Conservation (phyloP, 2,888 invertebrate species). For the Yponomeuta plumbellus region DNA sequence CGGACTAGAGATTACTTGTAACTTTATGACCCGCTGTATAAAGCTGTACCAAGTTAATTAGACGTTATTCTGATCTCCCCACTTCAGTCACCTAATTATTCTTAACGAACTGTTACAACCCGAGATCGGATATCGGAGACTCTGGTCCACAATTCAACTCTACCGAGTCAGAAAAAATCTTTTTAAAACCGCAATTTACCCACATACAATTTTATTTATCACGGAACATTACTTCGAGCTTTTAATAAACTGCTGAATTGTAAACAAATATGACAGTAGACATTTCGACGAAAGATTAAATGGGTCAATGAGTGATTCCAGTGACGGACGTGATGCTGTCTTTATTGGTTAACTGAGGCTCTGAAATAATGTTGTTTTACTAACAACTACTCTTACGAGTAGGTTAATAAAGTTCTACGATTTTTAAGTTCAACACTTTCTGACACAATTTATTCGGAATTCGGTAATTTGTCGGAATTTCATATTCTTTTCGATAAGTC, state of each 20-base stretch:
- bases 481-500: too few relatives aligned
- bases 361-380: too few relatives aligned
- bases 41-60: background rate
- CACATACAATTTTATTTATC: too few relatives aligned
- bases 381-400: too few relatives aligned
- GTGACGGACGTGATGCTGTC: background rate
- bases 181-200: too few relatives aligned
- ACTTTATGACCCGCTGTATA: background rate
- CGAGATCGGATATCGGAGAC: background rate
- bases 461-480: too few relatives aligned
- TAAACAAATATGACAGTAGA: background rate
- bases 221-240: background rate
- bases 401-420: too few relatives aligned
- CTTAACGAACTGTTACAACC: background rate
- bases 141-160: background rate
- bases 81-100: background rate
- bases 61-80: background rate
- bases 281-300: background rate
- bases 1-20: too few relatives aligned
- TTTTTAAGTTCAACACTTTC: too few relatives aligned
- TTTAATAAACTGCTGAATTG: background rate
- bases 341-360: background rate
- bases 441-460: too few relatives aligned
- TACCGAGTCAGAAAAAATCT: background rate
- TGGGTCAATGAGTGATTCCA: background rate